Base-by-base conservation (phyloP, 2,888 invertebrate species). In the Lochmaea capreae region DNA sequence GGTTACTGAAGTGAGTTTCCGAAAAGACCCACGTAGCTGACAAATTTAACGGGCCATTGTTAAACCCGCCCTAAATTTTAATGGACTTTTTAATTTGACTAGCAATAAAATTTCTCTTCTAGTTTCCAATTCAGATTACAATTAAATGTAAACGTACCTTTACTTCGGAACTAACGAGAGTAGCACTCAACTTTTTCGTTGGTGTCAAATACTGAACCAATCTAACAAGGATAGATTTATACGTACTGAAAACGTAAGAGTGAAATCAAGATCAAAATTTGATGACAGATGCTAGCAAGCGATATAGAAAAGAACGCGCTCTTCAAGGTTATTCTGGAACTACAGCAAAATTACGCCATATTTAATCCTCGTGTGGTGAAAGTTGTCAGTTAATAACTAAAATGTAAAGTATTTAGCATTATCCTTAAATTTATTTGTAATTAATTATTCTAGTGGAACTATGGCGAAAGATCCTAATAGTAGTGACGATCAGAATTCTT, bases 291-390 rank as follows among this genome's bases (percentile, higher is more conserved):
- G 2, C 33, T 39, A 39, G 33, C 33, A 5, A 39, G 33, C 33
- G 8, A 58, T 26, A 11, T 26, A 14, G 26, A 33, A 14, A 26
- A 59, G 59, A 63, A 63, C 43, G 46, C 78, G 73, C 76, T 77
- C 79, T 80, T 70, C 74, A 77, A 77, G 73, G 73, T 75, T 75
- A 76, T 67, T 71, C 76, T 78, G 68, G 75, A 76, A 78, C 78
- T 76, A 79, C 67, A 74, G 73, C 76, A 68, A 76, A 73, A 72
- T 77, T 76, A 78, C 86, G 87, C 87, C 87, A 87, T 87, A 84
- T 87, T 87, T 84, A 81, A 84, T 86, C 84, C 86, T 86, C 87
- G 86, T 86, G 86, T 86, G 86, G 86, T 85, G 86, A 86, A 86
- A 86, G 85, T 85, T 85, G 84, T 84, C 82, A 78, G 73, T 78